Base-by-base conservation (phyloP, 2,797 vertebrate species). In the Artibeus lituratus region DNA sequence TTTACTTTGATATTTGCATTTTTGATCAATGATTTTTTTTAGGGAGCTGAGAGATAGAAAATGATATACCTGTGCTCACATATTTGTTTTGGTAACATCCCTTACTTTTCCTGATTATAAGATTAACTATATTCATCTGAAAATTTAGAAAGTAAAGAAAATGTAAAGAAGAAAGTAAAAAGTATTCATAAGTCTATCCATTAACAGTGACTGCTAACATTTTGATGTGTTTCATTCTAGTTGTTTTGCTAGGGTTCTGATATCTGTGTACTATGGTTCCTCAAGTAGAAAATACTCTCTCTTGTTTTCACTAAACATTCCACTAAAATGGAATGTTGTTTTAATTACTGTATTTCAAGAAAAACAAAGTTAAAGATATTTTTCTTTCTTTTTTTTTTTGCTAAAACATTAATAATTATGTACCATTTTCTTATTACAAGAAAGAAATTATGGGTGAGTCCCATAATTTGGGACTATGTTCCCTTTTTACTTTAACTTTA, bases 131-230 rank as follows among this genome's bases (percentile, higher is more conserved):
- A 80, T 42, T 76, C 16, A 55, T 77, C 94, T 81, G 72, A 65
- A 94, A 91, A 91, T 53, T 83, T 93, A 32, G 77, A 91, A 90
- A 94, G 59, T 74, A 78, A 89, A 81, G 11, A 77, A 83, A 94
- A 95, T n/a, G 3, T 55, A 35, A 81, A 87, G 19, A 90, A 69
- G 37, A 92, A 37, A 76, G 19, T 82, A 35, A 39, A 77, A 78
- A 55, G 74, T 49, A 82, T 47, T 10, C 11, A 0, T n/a, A 78
- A 88, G 24, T 47, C 29, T 82, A 6, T 86, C 21, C 15, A 18
- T 95, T 69, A 86, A 21, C 55, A 70, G 76, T 21, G 47, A 59
- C 24, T 69, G 22, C 24, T 82, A 86, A 85, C 14, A 65, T 81
- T 81, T 90, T 72, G 19, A 53, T 91, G 4, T 42, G 16, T 70